These are phyloP conservation scores for Columbina picui DNA, from an alignment of 2,113 vertebrate genomes.

Conservation along the genomic window DNA sequence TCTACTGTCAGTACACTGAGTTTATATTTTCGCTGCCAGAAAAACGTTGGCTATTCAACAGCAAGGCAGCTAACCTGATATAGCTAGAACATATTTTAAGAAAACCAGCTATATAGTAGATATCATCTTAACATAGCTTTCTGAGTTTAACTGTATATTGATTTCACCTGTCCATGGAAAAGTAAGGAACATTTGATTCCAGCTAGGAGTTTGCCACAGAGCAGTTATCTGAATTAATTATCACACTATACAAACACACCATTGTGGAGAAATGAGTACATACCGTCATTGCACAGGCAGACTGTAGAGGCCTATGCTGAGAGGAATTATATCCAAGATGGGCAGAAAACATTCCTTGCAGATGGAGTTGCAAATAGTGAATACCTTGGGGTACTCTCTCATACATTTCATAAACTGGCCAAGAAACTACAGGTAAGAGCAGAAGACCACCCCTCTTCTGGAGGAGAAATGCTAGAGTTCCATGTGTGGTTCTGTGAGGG, in stretches of 20 bases:
- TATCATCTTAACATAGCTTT: not conserved
- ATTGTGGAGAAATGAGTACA: not conserved
- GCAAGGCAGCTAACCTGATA: not conserved
- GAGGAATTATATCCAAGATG: not conserved
- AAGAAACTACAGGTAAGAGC: not conserved
- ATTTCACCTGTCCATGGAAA: not conserved
- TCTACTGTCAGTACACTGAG: not conserved
- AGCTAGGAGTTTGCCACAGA: not conserved
- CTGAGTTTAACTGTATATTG: not conserved
- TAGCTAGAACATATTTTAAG: not conserved
- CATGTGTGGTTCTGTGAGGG: accelerated
- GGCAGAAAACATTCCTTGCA: not conserved
- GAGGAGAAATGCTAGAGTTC: not conserved
- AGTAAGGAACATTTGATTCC: not conserved
- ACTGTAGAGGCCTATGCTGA: not conserved
- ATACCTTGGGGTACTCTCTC: not conserved
- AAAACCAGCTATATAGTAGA: not conserved
- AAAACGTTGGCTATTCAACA: not conserved
- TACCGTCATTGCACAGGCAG: not conserved
- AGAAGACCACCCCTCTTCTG: not conserved
- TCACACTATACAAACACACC: not conserved
- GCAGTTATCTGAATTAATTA: not conserved
- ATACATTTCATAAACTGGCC: not conserved
- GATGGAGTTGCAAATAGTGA: not conserved
- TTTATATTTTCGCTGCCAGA: not conserved